Evolutionary conservation across 2,888 invertebrate species (phyloP), one percentile per base, ranked within the genome.

Genomic region (Drosophila recens): DNA sequence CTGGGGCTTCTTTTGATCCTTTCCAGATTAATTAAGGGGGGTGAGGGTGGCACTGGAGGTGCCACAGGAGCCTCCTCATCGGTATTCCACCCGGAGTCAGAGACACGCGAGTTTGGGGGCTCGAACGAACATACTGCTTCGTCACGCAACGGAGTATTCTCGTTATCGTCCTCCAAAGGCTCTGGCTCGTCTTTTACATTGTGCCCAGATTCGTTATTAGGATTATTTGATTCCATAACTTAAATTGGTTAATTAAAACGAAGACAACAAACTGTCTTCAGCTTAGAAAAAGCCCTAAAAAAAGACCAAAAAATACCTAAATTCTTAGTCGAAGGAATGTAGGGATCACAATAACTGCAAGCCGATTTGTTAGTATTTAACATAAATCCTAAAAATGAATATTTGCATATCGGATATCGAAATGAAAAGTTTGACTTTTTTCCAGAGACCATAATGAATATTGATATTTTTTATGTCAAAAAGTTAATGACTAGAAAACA

Each of bases 141-240:
- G 0, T 53, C 57, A 4, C 64, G 57, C 20, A 73, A 17, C 0
- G 75, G 69, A 9, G 72, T 69, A 11, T 38, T 27, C 8, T 69
- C 57, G 8, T 63, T 5, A 0, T 75, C 57, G n/a, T 1, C n/a
- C 8, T 4, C 5, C n/a, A 9, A 9, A 4, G 40, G 46, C 2
- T 13, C 15, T 13, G 30, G 9, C 10, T 72, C 56, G 4, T 1
- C 13, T 45, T 53, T 70, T 11, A 75, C 13, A 0, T 17, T 27
- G 2, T 36, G 2, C 1, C 23, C 8, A 11, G 6, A 3, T 9
- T 1, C 9, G 4, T 9, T 6, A 10, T n/a, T 33, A 1, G 2
- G 2, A 17, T 43, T 17, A n/a, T n/a, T 33, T 33, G 15, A 36
- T 15, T 58, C 48, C 57, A 58, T 58, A 11, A 23, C 34, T 23